A percentile compares a stretch with the other conserved stretches of the same genome.
Conservation (phyloP, 2,797 vertebrate genomes). For the Danio albolineatus region DNA sequence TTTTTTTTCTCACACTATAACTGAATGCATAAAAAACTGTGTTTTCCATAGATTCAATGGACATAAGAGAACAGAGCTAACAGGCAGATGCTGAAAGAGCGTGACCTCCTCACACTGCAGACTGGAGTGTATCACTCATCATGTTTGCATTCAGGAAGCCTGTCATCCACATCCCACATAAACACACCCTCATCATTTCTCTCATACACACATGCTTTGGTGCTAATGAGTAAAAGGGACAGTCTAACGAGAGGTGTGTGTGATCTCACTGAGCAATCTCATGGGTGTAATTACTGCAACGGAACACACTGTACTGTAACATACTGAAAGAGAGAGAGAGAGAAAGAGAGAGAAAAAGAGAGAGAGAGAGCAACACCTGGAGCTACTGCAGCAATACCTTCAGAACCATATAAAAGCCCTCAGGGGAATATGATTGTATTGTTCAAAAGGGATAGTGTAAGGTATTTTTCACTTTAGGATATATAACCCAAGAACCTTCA, state of each 20-base stretch:
- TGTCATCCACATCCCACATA: slow-evolving; percentile 2
- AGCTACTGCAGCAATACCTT: background rate
- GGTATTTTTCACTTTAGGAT: background rate
- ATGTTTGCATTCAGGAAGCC: slow-evolving; percentile 15
- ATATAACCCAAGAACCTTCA: background rate
- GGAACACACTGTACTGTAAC: slow-evolving; percentile 34
- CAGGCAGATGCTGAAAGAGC: slow-evolving; percentile 5
- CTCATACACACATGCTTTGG: background rate
- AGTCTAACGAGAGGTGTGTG: slow-evolving; percentile 31
- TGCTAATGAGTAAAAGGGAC: background rate
- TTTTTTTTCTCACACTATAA: background rate
- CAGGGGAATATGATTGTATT: background rate
- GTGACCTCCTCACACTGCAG: slow-evolving; percentile 21
- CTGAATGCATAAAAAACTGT: background rate
- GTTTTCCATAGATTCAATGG: background rate
- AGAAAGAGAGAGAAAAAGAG: background rate
- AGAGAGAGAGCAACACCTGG: slow-evolving; percentile 17
- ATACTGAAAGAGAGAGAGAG: background rate
- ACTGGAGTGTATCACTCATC: slow-evolving; percentile 19
- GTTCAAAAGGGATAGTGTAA: background rate
- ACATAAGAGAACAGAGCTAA: background rate
- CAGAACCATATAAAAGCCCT: background rate
- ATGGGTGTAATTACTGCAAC: slow-evolving; percentile 43
- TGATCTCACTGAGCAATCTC: slow-evolving; percentile 40
- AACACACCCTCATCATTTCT: slow-evolving; percentile 14